Base-by-base conservation (phyloP, 2,888 invertebrate species). In the Timandra comae region DNA sequence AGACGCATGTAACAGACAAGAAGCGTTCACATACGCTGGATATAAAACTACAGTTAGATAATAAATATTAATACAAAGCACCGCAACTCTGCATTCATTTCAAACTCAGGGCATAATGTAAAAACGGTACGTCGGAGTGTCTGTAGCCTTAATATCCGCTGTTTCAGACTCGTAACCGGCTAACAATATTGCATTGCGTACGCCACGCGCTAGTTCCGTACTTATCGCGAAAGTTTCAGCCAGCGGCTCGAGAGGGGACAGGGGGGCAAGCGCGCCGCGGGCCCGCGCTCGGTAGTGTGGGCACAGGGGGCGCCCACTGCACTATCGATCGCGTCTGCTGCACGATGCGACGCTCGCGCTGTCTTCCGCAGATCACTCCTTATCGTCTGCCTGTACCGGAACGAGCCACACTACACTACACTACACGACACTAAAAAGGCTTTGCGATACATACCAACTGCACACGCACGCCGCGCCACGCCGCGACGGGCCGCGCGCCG, bases 151-250 rank as follows among this genome's bases (percentile, higher is more conserved):
- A 81, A 82, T 82, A 81, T 81, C 82, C 80, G 81, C 75, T 74
- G 80, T 80, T 81, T 72, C 75, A 80, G 74, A 70, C 80, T 81
- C 78, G 76, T 76, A 81, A 79, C 79, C 73, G 72, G 78, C 79
- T 81, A 82, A 84, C 84, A 82, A 82, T 85, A 84, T 85, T 84
- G 84, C 80, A 72, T 80, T 84, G 84, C 84, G 84, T 85, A 81
- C 79, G 68, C 72, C 73, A 81, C 84, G 81, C 84, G 84, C 76
- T 84, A 81, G 81, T 82, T 82, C 74, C 70, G 77, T 80, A 85
- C 82, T 84, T 84, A 82, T 82, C 82, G 79, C 77, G 71, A 82
- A 85, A 85, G 71, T 85, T 85, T 80, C 82, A 80, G 81, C 73
- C 68, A 65, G 64, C 74, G 68, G 60, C 56, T 49, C 56, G 51